Evolutionary conservation across 2,888 invertebrate genomes (phyloP).

Genomic region (Urechis unicinctus): DNA sequence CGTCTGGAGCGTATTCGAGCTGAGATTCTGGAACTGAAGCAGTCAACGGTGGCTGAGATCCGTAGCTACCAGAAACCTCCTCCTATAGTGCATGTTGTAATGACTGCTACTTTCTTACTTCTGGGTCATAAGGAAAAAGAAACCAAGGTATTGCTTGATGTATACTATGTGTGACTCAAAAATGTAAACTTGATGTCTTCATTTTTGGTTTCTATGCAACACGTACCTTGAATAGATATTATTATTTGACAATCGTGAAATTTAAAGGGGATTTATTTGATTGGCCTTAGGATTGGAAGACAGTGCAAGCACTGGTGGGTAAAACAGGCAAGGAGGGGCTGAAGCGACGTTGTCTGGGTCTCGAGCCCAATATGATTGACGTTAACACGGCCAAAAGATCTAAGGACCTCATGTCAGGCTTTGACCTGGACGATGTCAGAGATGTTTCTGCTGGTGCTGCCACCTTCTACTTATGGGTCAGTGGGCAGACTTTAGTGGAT

Average conservation of each 20-base stretch:
- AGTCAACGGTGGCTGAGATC: constrained; percentile 43
- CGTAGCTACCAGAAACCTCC: constrained; percentile 37
- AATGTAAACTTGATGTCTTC: background rate
- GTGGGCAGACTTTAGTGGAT: no score
- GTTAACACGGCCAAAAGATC: constrained; percentile 30
- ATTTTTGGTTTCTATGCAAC: background rate
- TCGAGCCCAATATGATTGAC: constrained; percentile 30
- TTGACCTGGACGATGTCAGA: constrained; percentile 34
- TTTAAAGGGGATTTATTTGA: background rate
- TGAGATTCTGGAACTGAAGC: constrained; percentile 33
- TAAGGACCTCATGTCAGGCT: constrained; percentile 26
- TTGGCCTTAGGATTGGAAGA: constrained; percentile 35
- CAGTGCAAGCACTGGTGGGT: constrained; percentile 36
- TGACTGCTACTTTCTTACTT: constrained; percentile 38
- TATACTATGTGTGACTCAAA: background rate
- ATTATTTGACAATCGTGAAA: background rate
- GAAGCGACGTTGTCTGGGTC: constrained; percentile 34
- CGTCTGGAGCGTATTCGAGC: constrained; percentile 27
- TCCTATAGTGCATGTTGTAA: constrained; percentile 34
- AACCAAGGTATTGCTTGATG: constrained; percentile 32
- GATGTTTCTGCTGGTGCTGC: constrained; percentile 42
- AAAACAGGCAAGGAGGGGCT: constrained; percentile 42
- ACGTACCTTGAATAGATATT: background rate
- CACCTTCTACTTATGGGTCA: constrained; percentile 44
- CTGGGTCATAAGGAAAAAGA: constrained; percentile 43